phyloP scores from a whole-genome alignment of 2,113 vertebrate genomes.

The Trichomycterus rosablanca region DNA sequence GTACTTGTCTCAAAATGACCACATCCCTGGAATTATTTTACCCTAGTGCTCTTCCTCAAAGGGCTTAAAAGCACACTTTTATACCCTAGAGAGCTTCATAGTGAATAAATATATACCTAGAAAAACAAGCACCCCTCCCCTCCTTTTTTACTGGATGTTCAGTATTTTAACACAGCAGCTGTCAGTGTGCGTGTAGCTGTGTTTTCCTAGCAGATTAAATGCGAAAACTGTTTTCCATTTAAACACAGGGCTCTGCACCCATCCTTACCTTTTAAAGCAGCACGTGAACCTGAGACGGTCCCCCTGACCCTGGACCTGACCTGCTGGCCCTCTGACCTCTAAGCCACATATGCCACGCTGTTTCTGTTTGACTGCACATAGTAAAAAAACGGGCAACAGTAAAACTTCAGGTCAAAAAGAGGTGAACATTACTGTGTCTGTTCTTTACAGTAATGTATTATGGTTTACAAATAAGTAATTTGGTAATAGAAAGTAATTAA shows the following conservation, averaged over 20 bases:
- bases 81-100: constrained; percentile 20
- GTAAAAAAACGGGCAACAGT: constrained; percentile 5
- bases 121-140: constrained; percentile 11
- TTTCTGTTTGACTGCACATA: constrained; percentile 15
- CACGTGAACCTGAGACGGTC: constrained; percentile 43
- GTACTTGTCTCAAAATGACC: constrained; percentile 39
- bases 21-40: constrained; percentile 33
- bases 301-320: constrained; percentile 49
- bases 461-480: no score
- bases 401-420: constrained; percentile 1
- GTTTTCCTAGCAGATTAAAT: constrained; percentile 51
- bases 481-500: no score
- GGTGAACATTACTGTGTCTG: neutral
- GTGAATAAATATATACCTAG: constrained; percentile 32
- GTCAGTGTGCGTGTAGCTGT: constrained; percentile 1
- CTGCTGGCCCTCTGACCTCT: constrained; percentile 38
- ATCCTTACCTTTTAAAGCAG: constrained; percentile 43
- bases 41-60: constrained; percentile 10
- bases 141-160: constrained; percentile 3
- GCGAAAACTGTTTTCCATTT: constrained; percentile 18
- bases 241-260: constrained; percentile 26
- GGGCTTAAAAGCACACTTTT: constrained; percentile 20
- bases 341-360: constrained; percentile 19
- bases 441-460: neutral
- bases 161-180: constrained; percentile 22